phyloP scores from a whole-genome alignment of 1,140 invertebrate genomes.

The Cheumatopsyche charites region DNA sequence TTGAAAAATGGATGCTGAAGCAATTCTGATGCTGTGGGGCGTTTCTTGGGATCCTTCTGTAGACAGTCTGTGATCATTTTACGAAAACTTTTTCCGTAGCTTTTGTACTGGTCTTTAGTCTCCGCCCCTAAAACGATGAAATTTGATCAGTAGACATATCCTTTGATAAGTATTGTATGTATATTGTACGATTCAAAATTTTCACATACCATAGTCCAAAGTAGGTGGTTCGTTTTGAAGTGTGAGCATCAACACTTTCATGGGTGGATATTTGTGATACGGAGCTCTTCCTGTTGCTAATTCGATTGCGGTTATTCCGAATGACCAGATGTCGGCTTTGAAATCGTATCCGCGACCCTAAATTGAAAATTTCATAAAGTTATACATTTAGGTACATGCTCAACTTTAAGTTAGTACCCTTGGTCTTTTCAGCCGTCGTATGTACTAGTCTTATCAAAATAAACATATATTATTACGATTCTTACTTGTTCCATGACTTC shows the following conservation, averaged over 20 bases:
- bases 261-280: slow-evolving; percentile 98
- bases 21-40: slow-evolving; percentile 91
- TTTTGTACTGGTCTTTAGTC: slow-evolving; percentile 97
- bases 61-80: slow-evolving; percentile 95
- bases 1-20: slow-evolving; percentile 97
- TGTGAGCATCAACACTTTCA: slow-evolving; percentile 99
- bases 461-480: no score
- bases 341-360: slow-evolving; percentile 98
- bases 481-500: slow-evolving; percentile 98
- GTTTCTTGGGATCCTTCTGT: slow-evolving; percentile 91
- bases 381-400: no score
- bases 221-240: slow-evolving; percentile 98
- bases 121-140: slow-evolving; percentile 69
- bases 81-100: slow-evolving; percentile 95
- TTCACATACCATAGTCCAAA: slow-evolving; percentile 79
- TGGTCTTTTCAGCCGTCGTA: no score
- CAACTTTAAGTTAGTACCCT: no score
- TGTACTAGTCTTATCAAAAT: no score
- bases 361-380: slow-evolving; percentile 45
- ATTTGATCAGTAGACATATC: neutral
- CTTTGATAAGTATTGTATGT: neutral
- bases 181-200: neutral
- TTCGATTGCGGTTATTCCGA: slow-evolving; percentile 99
- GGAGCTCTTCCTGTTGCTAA: slow-evolving; percentile 98
- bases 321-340: slow-evolving; percentile 99